These are phyloP conservation scores for Mormoops blainvillei DNA, from an alignment of 2,113 vertebrate genomes.

Conservation along the genomic window DNA sequence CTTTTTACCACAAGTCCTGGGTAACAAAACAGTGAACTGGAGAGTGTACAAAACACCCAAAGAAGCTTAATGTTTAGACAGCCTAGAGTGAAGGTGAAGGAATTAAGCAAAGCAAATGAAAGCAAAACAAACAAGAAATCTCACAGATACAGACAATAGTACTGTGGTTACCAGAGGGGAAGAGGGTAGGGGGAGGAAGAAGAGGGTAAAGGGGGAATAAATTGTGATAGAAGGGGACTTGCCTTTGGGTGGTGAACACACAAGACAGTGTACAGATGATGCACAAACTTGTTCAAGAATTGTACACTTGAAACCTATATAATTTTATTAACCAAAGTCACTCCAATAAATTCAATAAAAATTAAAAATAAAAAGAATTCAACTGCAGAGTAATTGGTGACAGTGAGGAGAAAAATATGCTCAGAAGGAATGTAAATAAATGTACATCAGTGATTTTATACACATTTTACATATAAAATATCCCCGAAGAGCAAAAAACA, in stretches of 20 bases:
- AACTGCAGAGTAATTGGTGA: not conserved
- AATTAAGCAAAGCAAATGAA: not conserved
- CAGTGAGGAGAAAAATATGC: not conserved
- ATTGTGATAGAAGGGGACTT: not conserved
- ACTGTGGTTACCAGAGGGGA: not conserved
- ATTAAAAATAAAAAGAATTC: not conserved
- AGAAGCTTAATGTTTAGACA: not conserved
- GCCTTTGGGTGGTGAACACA: not conserved
- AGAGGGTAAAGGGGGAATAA: not conserved
- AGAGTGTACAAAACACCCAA: not conserved
- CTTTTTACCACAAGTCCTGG: not conserved
- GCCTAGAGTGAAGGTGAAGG: not conserved
- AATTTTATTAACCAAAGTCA: not conserved
- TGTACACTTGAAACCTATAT: not conserved
- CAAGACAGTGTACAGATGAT: not conserved
- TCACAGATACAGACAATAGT: not conserved
- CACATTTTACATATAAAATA: not conserved
- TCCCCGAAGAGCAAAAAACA: not conserved
- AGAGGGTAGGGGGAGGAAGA: not conserved
- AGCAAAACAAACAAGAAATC: not conserved
- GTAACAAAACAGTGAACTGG: not conserved
- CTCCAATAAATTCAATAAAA: not conserved
- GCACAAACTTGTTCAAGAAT: not conserved
- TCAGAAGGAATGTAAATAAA: not conserved
- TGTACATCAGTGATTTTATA: not conserved